Evolutionary conservation across 2,113 vertebrate species (phyloP), one percentile per base, ranked within the genome.

Genomic region (Chaetodon trifascialis): DNA sequence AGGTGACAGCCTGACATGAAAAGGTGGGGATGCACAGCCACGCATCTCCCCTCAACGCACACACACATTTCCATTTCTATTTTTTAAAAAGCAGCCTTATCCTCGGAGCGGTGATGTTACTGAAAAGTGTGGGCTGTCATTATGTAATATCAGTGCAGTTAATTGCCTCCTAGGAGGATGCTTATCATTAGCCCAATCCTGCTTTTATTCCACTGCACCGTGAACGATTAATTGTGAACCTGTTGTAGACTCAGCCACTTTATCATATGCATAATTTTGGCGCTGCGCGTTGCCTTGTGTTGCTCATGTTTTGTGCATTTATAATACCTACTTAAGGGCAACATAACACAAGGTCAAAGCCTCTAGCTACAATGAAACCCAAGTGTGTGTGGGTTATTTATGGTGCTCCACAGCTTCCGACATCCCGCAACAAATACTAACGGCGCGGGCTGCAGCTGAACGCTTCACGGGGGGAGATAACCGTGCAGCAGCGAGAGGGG

Each of bases 331-430:
- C 88, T 92, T 73, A 86, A 91, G 92, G 91, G 85, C 89, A 92
- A 21, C 77, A 87, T 71, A 86, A 86, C 89, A 93, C 95, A 96
- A 96, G 95, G 95, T 96, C 95, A 96, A 88, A 94, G 91, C 90
- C 75, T 80, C 64, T 62, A 68, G 86, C 82, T 73, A 67, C 75
- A 58, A 67, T 40, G 77, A 75, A 85, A 73, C 51, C 75, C 56
- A 76, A 72, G 84, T 67, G 68, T 69, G 63, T 76, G 52, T 58
- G 58, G 83, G 68, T 85, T 84, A 30, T 82, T 59, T 52, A 5
- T 8, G 8, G 42, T 47, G 63, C 66, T 83, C 36, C 5, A 36
- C 68, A 47, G 56, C 65, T 16, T 17, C 59, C 58, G 49, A 74
- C 51, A 77, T 69, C 51, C 44, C 69, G 58, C 77, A 67, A 46